phyloP scores from a whole-genome alignment of 2,797 vertebrate genomes.

The Erithacus rubecula region DNA sequence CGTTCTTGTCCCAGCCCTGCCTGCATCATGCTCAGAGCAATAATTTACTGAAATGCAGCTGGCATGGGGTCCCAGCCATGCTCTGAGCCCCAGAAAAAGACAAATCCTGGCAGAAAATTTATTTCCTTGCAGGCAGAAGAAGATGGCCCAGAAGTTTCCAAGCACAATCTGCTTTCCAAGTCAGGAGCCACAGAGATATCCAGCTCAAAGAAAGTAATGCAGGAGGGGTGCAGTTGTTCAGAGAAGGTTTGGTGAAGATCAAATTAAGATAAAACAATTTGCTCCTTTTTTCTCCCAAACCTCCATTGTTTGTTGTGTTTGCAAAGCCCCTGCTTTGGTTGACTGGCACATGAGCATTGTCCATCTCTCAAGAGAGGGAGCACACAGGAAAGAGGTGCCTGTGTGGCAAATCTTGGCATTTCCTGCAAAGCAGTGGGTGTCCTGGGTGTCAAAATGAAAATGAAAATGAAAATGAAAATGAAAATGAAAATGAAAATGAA shows the following conservation, averaged over 20 bases:
- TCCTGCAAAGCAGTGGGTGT: neutral
- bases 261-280: neutral
- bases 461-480: too few relatives aligned
- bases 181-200: neutral
- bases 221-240: neutral
- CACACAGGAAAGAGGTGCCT: neutral
- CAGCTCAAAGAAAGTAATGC: neutral
- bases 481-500: too few relatives aligned
- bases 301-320: neutral
- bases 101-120: neutral
- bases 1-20: neutral
- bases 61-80: neutral
- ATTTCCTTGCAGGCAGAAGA: neutral
- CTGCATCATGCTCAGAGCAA: neutral
- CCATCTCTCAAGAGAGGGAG: neutral
- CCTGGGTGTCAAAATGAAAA: too few relatives aligned
- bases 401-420: neutral
- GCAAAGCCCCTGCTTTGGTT: neutral
- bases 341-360: fast-evolving
- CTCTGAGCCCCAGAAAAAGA: neutral
- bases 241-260: neutral
- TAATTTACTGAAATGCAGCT: neutral
- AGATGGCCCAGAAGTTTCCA: neutral
- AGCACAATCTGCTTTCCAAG: neutral
- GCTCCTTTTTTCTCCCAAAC: neutral